Evolutionary conservation across 2,888 invertebrate genomes (phyloP), one percentile per base, ranked within the genome.

Genomic region (Trachelus iudaicus): DNA sequence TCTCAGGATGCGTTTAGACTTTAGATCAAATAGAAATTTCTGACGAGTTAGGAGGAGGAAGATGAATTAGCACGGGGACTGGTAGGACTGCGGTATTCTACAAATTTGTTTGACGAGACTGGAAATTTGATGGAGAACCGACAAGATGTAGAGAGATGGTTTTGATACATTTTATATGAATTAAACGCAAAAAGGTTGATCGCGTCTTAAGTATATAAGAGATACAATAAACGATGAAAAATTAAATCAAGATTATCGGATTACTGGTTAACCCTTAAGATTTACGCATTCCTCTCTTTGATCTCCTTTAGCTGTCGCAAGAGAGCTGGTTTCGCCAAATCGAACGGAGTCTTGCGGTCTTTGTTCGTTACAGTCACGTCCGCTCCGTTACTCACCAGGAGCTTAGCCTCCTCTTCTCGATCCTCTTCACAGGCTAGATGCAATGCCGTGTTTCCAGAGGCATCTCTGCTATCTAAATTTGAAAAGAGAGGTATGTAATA

Each of bases 351-450:
- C 87, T 94, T 93, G 79, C 93, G 92, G 78, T 95, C 95, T 86
- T 94, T 95, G 90, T 97, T 97, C 85, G 90, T 87, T 30, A 93
- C 87, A 69, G 93, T 92, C 15, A 94, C 82, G 85, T 92, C 92
- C 11, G 96, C 96, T 31, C 96, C 96, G 86, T 94, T 92, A 82
- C 93, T 92, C 0, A 95, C 93, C 79, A 97, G 92, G 84, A 95
- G 90, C 85, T 94, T 92, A 11, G 95, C 95, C 83, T 94, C 95
- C 79, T 95, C 94, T 83, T 94, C 93, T 82, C 96, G 93, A 84
- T 95, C 94, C 91, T 97, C 97, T 91, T 97, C 97, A 92, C 96
- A 97, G 4, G 96, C 96, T 81, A 96, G 93, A 92, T 97, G 97
- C 94, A 97, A 91, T 71, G 97, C 94, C 33, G 96, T 95, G 88